These are phyloP conservation scores for Sylvilagus floridanus DNA, from an alignment of 2,797 vertebrate genomes.

Conservation along the genomic window DNA sequence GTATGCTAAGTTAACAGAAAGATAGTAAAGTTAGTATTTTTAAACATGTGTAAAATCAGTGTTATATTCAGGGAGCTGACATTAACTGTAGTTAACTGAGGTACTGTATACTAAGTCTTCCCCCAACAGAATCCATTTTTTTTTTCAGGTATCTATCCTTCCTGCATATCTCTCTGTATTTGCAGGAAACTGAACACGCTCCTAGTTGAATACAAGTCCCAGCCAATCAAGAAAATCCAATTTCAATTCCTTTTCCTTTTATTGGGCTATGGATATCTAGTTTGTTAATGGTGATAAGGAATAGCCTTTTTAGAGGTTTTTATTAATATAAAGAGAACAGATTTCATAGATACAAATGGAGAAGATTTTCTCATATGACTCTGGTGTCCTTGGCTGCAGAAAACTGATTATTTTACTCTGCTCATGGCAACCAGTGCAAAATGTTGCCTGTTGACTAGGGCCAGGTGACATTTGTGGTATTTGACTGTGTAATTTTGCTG, in stretches of 20 bases:
- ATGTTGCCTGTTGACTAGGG: background rate
- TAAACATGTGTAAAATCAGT: conserved; percentile 10
- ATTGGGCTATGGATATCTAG: background rate
- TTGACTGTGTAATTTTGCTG: background rate
- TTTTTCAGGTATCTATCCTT: background rate
- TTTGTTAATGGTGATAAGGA: background rate
- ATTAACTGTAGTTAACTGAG: background rate
- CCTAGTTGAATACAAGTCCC: background rate
- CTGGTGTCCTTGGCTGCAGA: background rate
- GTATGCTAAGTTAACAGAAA: background rate
- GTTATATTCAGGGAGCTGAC: background rate
- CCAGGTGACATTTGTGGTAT: background rate
- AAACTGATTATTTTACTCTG: background rate
- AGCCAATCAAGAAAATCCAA: background rate
- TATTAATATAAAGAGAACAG: no score
- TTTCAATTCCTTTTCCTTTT: background rate
- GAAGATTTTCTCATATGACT: background rate
- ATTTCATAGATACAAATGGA: no score
- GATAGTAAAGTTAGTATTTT: background rate
- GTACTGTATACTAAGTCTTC: background rate
- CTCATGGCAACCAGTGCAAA: background rate
- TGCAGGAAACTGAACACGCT: background rate
- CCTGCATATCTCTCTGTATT: background rate
- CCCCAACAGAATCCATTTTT: background rate
- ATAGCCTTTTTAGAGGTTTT: background rate